Evolutionary conservation across 2,797 vertebrate genomes (phyloP), one percentile per base, ranked within the genome.

Genomic region (Diceros bicornis): DNA sequence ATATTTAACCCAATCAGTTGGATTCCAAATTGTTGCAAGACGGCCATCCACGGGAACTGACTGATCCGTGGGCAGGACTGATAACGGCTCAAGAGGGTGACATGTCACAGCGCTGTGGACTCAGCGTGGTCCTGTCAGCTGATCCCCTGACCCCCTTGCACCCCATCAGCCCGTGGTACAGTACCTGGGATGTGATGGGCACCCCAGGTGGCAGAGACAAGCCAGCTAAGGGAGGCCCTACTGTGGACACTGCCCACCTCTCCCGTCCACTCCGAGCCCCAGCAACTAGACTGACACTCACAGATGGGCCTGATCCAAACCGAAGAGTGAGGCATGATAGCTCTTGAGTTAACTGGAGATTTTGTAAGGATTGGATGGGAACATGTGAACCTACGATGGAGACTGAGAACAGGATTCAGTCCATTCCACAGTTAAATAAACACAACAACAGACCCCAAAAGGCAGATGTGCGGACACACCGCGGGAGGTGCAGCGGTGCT

Each of bases 121-220:
- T 37, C 29, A 1, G 17, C 21, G 0, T 55, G 7, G 50, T 13
- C 52, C 29, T n/a, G 77, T 20, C 83, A 21, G 57, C 29, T 61
- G 41, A 50, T 7, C 44, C 27, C 66, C 6, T 29, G 37, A 14
- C 4, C 5, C 29, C 20, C 1, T 66, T 25, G 7, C 18, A 12
- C 10, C 20, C n/a, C 10, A 12, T 8, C 27, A 0, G 7, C 16
- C 9, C 41, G 52, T 27, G 27, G 37, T 32, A 6, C 0, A 0
- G 29, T 14, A 50, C 32, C 62, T 12, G 52, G 44, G 12, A 62
- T 32, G 71, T 23, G 29, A 84, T 16, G 23, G 0, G 11, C 27
- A 4, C 41, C 64, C 78, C 75, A n/a, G 37, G 44, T 14, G 7
- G 44, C 34, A 37, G 85, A 75, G 29, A 77, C 11, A 23, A 32